Evolutionary conservation across 2,113 vertebrate genomes (phyloP).

Genomic region (Gracilinanus agilis): DNA sequence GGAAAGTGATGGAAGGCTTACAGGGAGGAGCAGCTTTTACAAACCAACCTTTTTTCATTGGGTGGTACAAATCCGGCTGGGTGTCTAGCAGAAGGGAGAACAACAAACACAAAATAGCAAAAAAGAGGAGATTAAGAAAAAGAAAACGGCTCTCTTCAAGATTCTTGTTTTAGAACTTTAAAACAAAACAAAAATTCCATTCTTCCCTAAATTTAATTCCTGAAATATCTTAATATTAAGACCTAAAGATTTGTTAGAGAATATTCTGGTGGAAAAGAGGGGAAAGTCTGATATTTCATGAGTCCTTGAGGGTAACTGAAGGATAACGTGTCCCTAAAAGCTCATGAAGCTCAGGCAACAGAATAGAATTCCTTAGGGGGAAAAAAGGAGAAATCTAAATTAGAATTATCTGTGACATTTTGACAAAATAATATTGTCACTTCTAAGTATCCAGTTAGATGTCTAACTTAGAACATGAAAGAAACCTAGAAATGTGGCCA

Average conservation of each 20-base stretch:
- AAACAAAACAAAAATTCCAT: conserved; percentile 53
- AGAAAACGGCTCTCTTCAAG: conserved; percentile 80
- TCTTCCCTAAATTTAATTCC: conserved; percentile 57
- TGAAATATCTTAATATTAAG: neutral
- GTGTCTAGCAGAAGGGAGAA: conserved; percentile 93
- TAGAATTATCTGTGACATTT: neutral
- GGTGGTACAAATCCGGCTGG: conserved; percentile 95
- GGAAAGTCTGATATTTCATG: neutral
- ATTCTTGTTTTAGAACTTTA: conserved; percentile 78
- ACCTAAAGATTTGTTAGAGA: neutral
- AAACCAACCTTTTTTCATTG: conserved; percentile 99
- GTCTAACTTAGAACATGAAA: neutral
- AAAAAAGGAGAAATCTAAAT: neutral
- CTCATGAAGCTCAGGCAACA: neutral
- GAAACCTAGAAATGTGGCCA: neutral
- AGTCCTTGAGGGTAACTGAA: neutral
- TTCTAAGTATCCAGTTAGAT: neutral
- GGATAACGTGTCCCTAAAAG: neutral
- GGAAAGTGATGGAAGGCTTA: conserved; percentile 77
- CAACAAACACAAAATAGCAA: conserved; percentile 88
- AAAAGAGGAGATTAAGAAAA: conserved; percentile 90
- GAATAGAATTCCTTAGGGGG: conserved; percentile 17
- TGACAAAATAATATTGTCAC: conserved; percentile 14
- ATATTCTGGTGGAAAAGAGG: neutral
- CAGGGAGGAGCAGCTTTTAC: conserved; percentile 83